Evolutionary conservation across 2,888 invertebrate genomes (phyloP), one percentile per base, ranked within the genome.

Genomic region (Pandemis heparana): DNA sequence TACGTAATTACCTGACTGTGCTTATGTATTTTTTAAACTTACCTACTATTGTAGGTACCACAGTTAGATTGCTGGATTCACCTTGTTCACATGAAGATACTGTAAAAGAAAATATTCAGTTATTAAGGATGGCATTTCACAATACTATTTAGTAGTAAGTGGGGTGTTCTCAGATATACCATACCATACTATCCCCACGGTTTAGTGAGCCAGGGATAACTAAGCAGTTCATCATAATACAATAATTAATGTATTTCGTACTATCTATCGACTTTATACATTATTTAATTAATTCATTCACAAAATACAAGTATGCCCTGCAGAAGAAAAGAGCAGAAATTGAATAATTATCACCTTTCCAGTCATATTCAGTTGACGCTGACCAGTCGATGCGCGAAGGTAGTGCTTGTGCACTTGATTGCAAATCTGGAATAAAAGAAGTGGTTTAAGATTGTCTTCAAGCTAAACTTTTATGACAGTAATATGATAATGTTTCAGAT

Each of bases 161-260:
- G 9, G 16, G 18, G 18, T n/a, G 16, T 16, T 64, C 6, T 84
- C 84, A 83, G 84, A 78, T 78, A 80, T 87, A 88, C 87, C 87
- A 88, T 85, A 87, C 86, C 87, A 86, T 83, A 83, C 75, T 82
- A 79, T 87, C 87, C 85, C 87, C 87, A 88, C 75, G 85, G 74
- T 78, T 82, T 78, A 71, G 87, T 88, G 83, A 87, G 88, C 83
- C 87, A 87, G 87, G 87, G 88, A 88, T 88, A 88, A 88, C 88
- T 86, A 79, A 82, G 81, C 76, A 80, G 79, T 77, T 87, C 87
- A 87, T 87, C 87, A 87, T 85, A 67, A 32, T 71, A 68, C 23
- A 32, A 32, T 32, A 32, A 32, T 4, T 32, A 32, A 32, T 32
- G 23, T 32, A 32, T 32, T 32, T 32, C 23, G 4, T 32, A 32